phyloP scores from a whole-genome alignment of 1,140 invertebrate species.

The Fopius arisanus region DNA sequence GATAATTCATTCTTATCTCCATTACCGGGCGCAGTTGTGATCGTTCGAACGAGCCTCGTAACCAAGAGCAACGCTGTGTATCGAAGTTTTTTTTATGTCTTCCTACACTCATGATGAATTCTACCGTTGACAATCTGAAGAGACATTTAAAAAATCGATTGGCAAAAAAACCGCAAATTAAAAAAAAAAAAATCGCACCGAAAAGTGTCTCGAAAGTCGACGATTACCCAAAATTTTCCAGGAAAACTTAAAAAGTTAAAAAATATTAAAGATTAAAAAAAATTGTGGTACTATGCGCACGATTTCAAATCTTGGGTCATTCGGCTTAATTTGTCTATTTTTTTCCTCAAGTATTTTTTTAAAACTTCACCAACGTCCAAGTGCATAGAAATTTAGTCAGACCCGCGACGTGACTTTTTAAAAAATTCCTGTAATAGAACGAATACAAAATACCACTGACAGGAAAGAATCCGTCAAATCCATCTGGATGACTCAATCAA shows the following conservation, averaged over 20 bases:
- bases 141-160: background rate
- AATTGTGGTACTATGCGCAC: no score
- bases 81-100: background rate
- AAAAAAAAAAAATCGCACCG: no score
- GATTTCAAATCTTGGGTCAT: no score
- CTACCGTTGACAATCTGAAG: background rate
- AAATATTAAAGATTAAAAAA: no score
- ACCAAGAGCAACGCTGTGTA: conserved; percentile 23
- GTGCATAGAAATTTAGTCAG: no score
- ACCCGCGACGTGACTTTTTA: no score
- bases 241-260: no score
- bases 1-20: conserved; percentile 36
- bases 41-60: conserved; percentile 22
- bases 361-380: no score
- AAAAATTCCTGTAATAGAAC: no score
- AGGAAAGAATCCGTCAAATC: background rate
- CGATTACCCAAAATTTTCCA: background rate
- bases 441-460: background rate
- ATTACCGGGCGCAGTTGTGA: conserved; percentile 32
- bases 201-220: background rate
- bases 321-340: no score
- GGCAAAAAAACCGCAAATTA: no score
- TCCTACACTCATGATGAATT: background rate
- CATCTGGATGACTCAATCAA: background rate
- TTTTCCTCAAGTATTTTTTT: no score